phyloP scores from a whole-genome alignment of 2,797 vertebrate species.

The Limosa lapponica region DNA sequence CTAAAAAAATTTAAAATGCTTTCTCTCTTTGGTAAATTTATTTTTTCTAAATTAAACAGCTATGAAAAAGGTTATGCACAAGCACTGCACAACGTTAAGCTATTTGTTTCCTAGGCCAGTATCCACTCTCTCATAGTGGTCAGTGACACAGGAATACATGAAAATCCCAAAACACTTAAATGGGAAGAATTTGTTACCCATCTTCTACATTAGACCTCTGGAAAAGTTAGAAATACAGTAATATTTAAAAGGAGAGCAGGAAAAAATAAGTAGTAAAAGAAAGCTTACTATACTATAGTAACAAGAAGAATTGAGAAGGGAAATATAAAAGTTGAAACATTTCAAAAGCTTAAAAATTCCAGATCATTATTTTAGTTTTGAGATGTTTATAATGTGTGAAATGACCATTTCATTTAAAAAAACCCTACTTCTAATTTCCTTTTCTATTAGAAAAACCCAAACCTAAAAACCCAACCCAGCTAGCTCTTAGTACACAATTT shows the following conservation, averaged over 20 bases:
- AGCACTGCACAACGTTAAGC: background rate
- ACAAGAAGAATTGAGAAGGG: background rate
- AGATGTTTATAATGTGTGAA: background rate
- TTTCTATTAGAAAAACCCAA: background rate
- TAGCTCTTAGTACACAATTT: background rate
- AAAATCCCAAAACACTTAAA: background rate
- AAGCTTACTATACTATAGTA: background rate
- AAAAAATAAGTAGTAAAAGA: background rate
- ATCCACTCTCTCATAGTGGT: background rate
- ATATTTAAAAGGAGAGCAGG: background rate
- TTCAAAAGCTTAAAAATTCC: background rate
- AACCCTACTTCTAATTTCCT: background rate
- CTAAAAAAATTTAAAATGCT: background rate
- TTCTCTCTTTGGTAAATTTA: background rate
- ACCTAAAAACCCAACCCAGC: background rate
- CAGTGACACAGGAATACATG: background rate
- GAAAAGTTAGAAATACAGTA: background rate
- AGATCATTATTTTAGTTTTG: background rate
- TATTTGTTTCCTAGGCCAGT: background rate
- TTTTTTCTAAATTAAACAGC: background rate
- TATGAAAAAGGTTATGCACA: background rate
- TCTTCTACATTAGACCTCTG: background rate
- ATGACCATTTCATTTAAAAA: background rate
- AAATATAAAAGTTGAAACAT: background rate
- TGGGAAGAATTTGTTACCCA: background rate